Conservation (phyloP, 2,113 vertebrate species). For the Carassius carassius region DNA sequence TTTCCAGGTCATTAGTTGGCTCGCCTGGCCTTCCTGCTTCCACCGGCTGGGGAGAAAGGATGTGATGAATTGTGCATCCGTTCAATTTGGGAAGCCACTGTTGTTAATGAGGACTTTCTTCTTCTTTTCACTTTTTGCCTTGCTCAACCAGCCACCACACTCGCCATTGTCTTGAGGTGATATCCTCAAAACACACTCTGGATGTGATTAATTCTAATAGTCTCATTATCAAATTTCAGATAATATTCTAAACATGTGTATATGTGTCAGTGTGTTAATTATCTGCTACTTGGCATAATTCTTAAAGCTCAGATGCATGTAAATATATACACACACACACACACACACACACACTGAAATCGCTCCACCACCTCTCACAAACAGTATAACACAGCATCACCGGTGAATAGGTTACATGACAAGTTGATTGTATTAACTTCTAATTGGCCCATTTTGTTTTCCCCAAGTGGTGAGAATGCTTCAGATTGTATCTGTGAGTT, state of each 20-base stretch:
- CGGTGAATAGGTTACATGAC: constrained; percentile 41
- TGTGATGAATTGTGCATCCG: constrained; percentile 82
- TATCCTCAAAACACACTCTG: constrained; percentile 19
- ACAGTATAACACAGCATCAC: background rate
- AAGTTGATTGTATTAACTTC: constrained; percentile 43
- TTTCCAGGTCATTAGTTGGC: constrained; percentile 90
- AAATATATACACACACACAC: background rate
- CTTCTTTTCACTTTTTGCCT: background rate
- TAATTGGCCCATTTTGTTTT: constrained; percentile 32
- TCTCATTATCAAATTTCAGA: background rate
- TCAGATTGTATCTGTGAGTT: constrained; percentile 31
- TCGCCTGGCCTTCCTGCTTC: constrained; percentile 77
- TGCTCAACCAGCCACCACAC: constrained; percentile 12
- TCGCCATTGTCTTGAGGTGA: constrained; percentile 38
- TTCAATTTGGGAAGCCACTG: constrained; percentile 77
- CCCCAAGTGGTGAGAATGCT: constrained; percentile 8
- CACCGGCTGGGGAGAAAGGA: constrained; percentile 78
- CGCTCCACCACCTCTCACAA: background rate
- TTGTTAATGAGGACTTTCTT: constrained; percentile 79
- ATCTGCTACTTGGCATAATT: background rate
- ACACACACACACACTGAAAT: background rate
- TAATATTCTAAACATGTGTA: constrained; percentile 8
- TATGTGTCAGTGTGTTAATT: constrained; percentile 9
- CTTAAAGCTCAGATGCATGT: background rate
- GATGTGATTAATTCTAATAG: constrained; percentile 40